Base-by-base conservation (phyloP, 2,888 invertebrate genomes). In the Mesopsocus fuscifrons region DNA sequence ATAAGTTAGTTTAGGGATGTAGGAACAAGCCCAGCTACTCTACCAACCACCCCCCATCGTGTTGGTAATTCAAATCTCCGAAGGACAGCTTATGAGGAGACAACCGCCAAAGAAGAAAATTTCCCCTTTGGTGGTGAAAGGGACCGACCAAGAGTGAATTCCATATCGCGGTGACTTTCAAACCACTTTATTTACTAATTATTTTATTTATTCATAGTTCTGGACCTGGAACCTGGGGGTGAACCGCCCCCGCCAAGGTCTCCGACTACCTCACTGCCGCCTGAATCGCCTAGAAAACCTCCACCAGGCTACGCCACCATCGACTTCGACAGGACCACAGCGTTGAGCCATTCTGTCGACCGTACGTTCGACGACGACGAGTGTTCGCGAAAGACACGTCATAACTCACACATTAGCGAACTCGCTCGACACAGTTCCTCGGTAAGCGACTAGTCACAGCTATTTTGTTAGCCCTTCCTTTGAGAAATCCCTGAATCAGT, bases 291-390 rank as follows among this genome's bases (percentile, higher is more conserved):
- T 2, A 61, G 59, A 22, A 64, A 61, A 43, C 52, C 60, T 2
- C 68, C 76, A 52, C 51, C 59, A 5, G 79, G 83, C 41, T 92
- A 91, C 57, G 85, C 85, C 6, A 83, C 83, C 1, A 95, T 94
- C 52, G 94, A 94, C 64, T 92, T 94, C 61, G 79, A 89, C 54
- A 85, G 84, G 64, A 94, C 94, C 0, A 81, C 79, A 43, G 92
- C 92, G 17, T 67, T 94, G 21, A 82, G 82, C 16, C 76, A 77
- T 55, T 81, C 85, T 21, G 79, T 78, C 23, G 78, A 80, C 52
- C 71, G 77, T 3, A 71, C 71, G 41, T 66, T 69, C 44, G 65
- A 71, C 41, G 79, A 79, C 55, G 62, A 66, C 46, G 82, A 83
- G 53, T 79, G 80, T 41, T 72, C 73, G 40, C 69, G 87, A 35